Evolutionary conservation across 2,888 invertebrate species (phyloP).

Genomic region (Ophioninae sp.): DNA sequence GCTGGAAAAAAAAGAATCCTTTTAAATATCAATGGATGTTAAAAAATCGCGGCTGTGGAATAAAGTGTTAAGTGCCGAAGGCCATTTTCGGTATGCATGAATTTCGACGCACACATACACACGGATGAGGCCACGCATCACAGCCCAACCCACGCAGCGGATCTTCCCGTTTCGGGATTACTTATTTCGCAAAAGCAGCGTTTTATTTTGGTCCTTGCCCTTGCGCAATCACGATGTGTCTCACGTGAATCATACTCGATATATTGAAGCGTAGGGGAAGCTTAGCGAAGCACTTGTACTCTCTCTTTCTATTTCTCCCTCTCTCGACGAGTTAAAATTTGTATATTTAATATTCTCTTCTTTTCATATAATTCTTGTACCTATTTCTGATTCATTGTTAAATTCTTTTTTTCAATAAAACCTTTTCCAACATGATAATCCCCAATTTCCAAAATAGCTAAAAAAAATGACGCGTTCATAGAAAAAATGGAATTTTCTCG

Average conservation of each 20-base stretch:
- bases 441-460: neutral
- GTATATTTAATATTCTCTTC: too few species aligned
- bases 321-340: conserved; percentile 13
- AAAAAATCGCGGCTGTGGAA: conserved; percentile 40
- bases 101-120: conserved; percentile 40
- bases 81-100: conserved; percentile 35
- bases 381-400: neutral
- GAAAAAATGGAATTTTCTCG: neutral
- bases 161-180: conserved; percentile 59
- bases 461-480: conserved; percentile 26
- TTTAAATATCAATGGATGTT: neutral
- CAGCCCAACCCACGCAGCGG: conserved; percentile 67
- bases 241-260: conserved; percentile 53
- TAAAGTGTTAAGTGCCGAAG: conserved; percentile 21
- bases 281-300: conserved; percentile 7
- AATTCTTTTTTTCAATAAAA: neutral
- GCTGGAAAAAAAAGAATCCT: neutral
- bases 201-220: conserved; percentile 70
- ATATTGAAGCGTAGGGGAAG: conserved; percentile 1
- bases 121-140: conserved; percentile 19
- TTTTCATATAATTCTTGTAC: neutral
- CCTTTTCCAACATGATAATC: neutral
- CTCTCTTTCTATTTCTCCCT: neutral
- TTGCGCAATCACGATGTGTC: conserved; percentile 58
- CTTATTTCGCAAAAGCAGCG: conserved; percentile 71